Evolutionary conservation across 2,888 invertebrate genomes (phyloP).

Genomic region (Perdita meconis): DNA sequence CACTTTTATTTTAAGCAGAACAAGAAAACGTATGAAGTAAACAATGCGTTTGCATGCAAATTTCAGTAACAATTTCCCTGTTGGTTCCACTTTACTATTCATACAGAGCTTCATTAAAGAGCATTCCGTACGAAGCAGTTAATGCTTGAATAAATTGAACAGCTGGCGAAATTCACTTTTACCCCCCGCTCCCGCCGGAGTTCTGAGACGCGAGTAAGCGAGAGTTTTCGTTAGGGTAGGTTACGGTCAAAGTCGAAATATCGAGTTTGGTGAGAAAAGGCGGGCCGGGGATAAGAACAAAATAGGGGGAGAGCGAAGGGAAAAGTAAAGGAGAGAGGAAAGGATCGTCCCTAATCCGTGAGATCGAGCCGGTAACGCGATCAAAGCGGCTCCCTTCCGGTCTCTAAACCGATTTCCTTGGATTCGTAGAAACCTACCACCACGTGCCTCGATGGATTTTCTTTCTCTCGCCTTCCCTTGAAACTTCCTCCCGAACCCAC

Average conservation of each 20-base stretch:
- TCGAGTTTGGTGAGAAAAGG: constrained; percentile 64
- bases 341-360: constrained; percentile 73
- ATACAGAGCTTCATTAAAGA: constrained; percentile 2
- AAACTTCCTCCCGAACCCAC: constrained; percentile 23
- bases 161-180: constrained; percentile 30
- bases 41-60: constrained; percentile 1
- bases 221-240: constrained; percentile 54
- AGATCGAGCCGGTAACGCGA: constrained; percentile 77
- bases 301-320: constrained; percentile 36
- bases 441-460: constrained; percentile 62
- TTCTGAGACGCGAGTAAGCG: constrained; percentile 7
- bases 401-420: constrained; percentile 76
- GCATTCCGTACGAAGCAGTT: background rate
- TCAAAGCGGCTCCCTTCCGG: constrained; percentile 74
- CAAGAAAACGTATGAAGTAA: background rate
- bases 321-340: constrained; percentile 32
- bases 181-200: constrained; percentile 15
- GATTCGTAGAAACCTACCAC: constrained; percentile 68
- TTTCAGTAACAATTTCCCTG: background rate
- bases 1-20: no score
- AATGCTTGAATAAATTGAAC: constrained; percentile 32
- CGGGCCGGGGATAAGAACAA: constrained; percentile 53
- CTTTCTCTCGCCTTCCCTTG: constrained; percentile 24
- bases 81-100: constrained; percentile 1
- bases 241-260: constrained; percentile 67